Evolutionary conservation across 2,888 invertebrate species (phyloP), one percentile per base, ranked within the genome.

Genomic region (Dioctria rufipes): DNA sequence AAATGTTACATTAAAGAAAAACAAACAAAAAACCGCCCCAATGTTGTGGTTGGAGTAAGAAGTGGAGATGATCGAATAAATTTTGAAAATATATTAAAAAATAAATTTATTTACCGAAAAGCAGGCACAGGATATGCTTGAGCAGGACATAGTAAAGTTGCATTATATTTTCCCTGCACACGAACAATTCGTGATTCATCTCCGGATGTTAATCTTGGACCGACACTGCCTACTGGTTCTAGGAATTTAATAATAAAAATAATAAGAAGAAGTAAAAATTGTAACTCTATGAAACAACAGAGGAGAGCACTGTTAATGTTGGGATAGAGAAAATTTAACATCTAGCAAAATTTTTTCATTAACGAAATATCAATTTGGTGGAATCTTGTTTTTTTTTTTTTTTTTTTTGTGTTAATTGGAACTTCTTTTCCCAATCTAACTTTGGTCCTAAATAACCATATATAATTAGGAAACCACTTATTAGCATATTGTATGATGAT

Each of bases 91-190:
- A 46, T 5, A 9, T 25, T 46, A 46, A 25, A 25, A 25, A 25
- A 46, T 46, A 5, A 46, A 6, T 54, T 11, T 11, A 13, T 54
- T 73, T 73, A 95, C 94, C 93, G 93, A 92, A 93, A 93, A 85
- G 91, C 88, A 85, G 94, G 94, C 86, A 94, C 92, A 80, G 94
- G 94, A 89, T 92, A 94, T 25, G 93, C 93, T 89, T 94, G 94
- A 40, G 94, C 94, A 81, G 94, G 94, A 88, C 94, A 95, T 86
- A 93, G 89, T 82, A 80, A 51, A 5, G 51, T 77, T 13, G 46
- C 84, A 92, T 90, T 85, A 95, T 90, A 9, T 84, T 86, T 85
- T 13, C 13, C 49, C 51, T 39, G 60, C 39, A 61, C 37, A 8
- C 42, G n/a, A 8, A 80, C 43, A 0, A 86, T 86, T 51, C 87